A percentile compares a stretch with the other conserved stretches of the same genome.
phyloP scores from a whole-genome alignment of 2,797 vertebrate genomes.

The Myotis vivesi region DNA sequence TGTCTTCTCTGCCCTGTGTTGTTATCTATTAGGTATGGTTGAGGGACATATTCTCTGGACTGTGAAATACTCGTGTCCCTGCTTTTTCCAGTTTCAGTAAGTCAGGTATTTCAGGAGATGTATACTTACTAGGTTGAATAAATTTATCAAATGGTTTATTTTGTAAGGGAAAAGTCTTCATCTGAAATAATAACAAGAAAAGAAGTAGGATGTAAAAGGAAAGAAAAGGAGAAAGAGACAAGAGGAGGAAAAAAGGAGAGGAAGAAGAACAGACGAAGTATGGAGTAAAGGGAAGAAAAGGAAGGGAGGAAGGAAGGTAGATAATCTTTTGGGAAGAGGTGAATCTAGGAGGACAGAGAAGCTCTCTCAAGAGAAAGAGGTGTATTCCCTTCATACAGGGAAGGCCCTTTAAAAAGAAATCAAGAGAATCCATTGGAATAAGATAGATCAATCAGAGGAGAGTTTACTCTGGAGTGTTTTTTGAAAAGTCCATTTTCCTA shows the following conservation, averaged over 20 bases:
- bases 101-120: not conserved
- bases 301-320: not conserved
- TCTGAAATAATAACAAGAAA: slow-evolving; percentile 8
- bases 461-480: not conserved
- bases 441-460: not conserved
- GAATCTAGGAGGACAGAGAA: not conserved
- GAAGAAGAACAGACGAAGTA: not conserved
- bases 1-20: not conserved
- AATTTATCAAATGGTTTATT: not conserved
- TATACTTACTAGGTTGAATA: not conserved
- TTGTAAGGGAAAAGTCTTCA: not conserved
- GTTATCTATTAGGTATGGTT: not conserved
- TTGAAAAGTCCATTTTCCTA: not conserved
- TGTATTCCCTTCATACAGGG: not conserved
- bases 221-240: not conserved
- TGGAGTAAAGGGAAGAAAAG: not conserved
- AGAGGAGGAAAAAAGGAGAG: not conserved
- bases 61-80: not conserved
- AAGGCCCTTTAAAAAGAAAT: not conserved
- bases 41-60: not conserved
- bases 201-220: not conserved
- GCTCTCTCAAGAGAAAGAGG: not conserved
- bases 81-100: not conserved
- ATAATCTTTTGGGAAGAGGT: not conserved
- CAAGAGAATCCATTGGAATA: not conserved